Evolutionary conservation across 2,113 vertebrate species (phyloP), one percentile per base, ranked within the genome.

Genomic region (Hemiprocne comata): DNA sequence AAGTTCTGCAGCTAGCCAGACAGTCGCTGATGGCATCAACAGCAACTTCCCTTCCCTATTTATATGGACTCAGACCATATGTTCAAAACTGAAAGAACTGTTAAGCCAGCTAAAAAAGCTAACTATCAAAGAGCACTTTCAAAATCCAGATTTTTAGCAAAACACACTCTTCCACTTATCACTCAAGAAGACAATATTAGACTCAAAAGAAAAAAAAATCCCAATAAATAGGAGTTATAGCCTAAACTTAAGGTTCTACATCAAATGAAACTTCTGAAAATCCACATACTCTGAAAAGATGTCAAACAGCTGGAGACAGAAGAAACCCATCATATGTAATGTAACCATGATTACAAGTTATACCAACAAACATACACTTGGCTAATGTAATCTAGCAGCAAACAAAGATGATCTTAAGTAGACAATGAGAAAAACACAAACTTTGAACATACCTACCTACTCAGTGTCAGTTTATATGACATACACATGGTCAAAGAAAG

Each of bases 331-430:
- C 48, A 86, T 67, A 77, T 24, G 28, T 31, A 79, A 25, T 17
- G 26, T 54, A 80, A 87, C 11, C 48, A 80, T 31, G 31, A 89
- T 42, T 91, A 23, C 23, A 95, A 87, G 2, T 87, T 85, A 64
- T 29, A 76, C 24, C 33, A 87, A 82, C 16, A 62, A 48, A 90
- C 13, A 76, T 42, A 23, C 17, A 76, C 34, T 51, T 31, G 13
- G 42, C 69, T 78, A 88, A 75, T 28, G 50, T 55, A 89, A 93
- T 69, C 40, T 54, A 93, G 85, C 40, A 89, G 81, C 25, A 95
- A 72, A 85, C 8, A 69, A 75, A 73, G 17, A 57, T 6, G 13
- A 90, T 54, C 62, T 82, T 57, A 53, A 70, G 21, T 29, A 79
- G 8, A 66, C 69, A 50, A 53, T 1, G 2, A 69, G n/a, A 79